Conservation (phyloP, 2,888 invertebrate species). For the Caenorhabditis sp. region DNA sequence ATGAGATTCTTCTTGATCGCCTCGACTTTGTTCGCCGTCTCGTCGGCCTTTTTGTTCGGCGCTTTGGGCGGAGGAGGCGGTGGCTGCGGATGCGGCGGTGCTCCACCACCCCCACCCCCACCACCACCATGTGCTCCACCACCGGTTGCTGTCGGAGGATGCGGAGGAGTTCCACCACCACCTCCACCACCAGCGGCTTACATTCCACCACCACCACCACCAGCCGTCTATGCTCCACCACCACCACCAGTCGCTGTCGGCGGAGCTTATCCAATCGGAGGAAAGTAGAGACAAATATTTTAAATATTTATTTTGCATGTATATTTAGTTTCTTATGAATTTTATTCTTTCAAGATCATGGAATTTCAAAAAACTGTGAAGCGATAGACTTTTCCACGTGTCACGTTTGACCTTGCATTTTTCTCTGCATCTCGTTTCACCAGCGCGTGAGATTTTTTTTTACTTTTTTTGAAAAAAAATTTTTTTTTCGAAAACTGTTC, state of each 20-base stretch:
- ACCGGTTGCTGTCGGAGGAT: slow-evolving; percentile 31
- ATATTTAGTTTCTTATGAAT: no score
- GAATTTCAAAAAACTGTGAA: no score
- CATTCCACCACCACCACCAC: no score
- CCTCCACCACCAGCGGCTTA: slow-evolving; percentile 1
- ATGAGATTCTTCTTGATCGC: slow-evolving; percentile 39
- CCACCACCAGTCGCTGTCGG: not conserved
- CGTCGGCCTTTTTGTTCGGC: slow-evolving; percentile 42
- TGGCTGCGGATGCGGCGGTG: slow-evolving; percentile 12
- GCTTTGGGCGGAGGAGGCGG: slow-evolving; percentile 23
- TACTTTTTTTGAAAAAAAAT: no score
- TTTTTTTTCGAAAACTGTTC: no score
- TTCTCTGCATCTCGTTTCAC: no score
- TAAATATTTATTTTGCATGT: not conserved
- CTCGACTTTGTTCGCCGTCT: slow-evolving; percentile 31
- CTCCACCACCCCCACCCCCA: slow-evolving; percentile 25
- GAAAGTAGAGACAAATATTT: not conserved
- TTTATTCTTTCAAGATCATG: no score
- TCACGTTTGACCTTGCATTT: no score
- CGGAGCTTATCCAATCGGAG: not conserved
- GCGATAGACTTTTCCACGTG: no score
- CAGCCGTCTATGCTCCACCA: slow-evolving; percentile 11
- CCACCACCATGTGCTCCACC: slow-evolving; percentile 42
- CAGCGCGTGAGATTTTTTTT: no score
- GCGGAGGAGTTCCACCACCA: slow-evolving; percentile 5